Evolutionary conservation across 2,797 vertebrate species (phyloP).

Genomic region (Anisognathus igniventris): DNA sequence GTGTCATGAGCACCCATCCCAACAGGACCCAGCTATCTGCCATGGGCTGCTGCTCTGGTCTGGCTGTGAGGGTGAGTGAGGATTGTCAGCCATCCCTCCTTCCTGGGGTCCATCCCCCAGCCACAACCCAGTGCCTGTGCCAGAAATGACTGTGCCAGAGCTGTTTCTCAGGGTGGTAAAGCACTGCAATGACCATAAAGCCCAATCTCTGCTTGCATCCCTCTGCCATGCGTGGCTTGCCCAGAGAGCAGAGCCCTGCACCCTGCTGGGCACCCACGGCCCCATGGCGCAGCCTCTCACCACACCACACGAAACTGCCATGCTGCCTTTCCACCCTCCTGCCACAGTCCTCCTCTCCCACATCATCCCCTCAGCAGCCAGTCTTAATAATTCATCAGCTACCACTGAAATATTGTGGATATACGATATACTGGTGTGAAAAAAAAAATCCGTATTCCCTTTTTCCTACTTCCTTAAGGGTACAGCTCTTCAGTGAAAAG

Average conservation of each 20-base stretch:
- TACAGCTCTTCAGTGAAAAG: background rate
- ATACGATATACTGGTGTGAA: background rate
- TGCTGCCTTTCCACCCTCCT: background rate
- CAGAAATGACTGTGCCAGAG: background rate
- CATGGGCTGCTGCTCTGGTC: background rate
- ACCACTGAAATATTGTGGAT: background rate
- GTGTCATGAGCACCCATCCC: background rate
- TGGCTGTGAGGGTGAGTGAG: background rate
- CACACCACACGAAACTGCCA: background rate
- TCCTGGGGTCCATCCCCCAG: background rate
- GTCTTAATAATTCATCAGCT: background rate
- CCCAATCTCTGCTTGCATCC: background rate
- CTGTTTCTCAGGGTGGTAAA: background rate
- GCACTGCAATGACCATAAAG: background rate
- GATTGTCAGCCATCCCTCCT: background rate
- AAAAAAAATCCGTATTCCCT: background rate
- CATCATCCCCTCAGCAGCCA: background rate
- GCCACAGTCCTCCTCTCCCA: background rate
- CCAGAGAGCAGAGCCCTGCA: background rate
- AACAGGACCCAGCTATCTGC: background rate
- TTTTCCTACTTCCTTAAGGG: background rate
- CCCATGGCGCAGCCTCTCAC: background rate
- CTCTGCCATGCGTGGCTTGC: rapidly evolving
- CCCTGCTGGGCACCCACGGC: background rate
- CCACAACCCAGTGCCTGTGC: background rate